Conservation (phyloP, 2,113 vertebrate species). For the Hippopotamus amphibius region DNA sequence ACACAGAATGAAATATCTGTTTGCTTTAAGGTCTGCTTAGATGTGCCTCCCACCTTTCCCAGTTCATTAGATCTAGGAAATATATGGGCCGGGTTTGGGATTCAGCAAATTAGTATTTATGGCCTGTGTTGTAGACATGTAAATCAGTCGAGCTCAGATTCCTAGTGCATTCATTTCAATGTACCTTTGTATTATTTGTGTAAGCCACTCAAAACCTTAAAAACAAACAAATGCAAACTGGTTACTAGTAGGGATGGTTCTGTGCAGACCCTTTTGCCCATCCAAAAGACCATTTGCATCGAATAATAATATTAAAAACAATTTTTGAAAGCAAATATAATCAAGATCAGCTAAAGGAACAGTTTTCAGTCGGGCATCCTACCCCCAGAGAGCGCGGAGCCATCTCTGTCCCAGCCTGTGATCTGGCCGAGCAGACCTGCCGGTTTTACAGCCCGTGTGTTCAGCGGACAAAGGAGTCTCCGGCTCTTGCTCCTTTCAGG, state of each 20-base stretch:
- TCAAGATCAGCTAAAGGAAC: not conserved
- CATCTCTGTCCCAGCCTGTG: not conserved
- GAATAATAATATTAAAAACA: not conserved
- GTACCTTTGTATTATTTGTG: constrained; percentile 46
- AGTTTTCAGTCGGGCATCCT: not conserved
- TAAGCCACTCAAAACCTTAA: not conserved
- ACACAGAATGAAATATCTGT: constrained; percentile 14
- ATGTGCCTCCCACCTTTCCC: not conserved
- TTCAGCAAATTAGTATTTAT: not conserved
- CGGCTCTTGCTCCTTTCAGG: not conserved
- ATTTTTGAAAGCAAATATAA: not conserved
- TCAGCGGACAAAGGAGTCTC: not conserved
- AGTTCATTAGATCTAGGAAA: constrained; percentile 28
- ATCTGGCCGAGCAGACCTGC: not conserved
- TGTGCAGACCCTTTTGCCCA: not conserved
- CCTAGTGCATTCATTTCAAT: constrained; percentile 10
- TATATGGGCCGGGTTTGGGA: not conserved
- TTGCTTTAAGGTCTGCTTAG: constrained; percentile 47
- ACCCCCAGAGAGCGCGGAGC: not conserved
- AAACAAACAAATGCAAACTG: not conserved
- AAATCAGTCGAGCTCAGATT: constrained; percentile 12
- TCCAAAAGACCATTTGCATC: not conserved
- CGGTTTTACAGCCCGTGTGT: not conserved
- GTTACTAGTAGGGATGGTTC: not conserved
- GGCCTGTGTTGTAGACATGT: not conserved